Base-by-base conservation (phyloP, 1,140 invertebrate genomes). In the Scaptomyza pallida region DNA sequence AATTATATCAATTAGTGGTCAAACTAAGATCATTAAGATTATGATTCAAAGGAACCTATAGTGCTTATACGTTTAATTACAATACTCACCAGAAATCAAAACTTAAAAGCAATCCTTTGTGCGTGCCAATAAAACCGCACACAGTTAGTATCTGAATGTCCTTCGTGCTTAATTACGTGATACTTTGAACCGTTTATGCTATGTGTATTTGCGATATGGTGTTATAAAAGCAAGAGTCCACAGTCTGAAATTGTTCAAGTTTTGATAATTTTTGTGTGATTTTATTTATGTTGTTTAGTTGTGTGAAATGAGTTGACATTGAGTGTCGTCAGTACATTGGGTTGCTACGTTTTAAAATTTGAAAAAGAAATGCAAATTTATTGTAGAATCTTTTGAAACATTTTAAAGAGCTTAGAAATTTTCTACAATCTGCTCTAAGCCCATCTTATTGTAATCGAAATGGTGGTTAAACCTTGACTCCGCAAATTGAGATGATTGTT, bases 241-340 rank as follows among this genome's bases (percentile, higher is more conserved):
- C 13, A 48, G 52, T 13, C 21, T 40, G 17, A 19, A 56, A 37
- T 48, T 48, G 30, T 56, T 33, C 37, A 23, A 45, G 43, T 45
- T 40, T 26, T 55, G 51, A 37, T 64, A 26, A 64, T 30, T 56
- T 55, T 41, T 56, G 44, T 65, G 52, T 45, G 51, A 33, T 48
- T 48, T 5, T 30, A 44, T 21, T 37, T 55, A 2, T 10, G 55
- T 48, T 40, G 41, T 57, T 56, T 17, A n/a, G 2, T 9, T 26
- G 0, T 48, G 33, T 48, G 10, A 30, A 47, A 47, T 56, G 30
- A 41, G 13, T 51, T 41, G 45, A 61, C 21, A 50, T 30, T 41
- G 10, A 51, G 5, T 5, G 26, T n/a, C 26, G 3, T 15, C 2
- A 23, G 21, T 19, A 30, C 9, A 9, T 12, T 12, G 15, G 62